A percentile compares a stretch with the other conserved stretches of the same genome.
Conservation (phyloP, 2,888 invertebrate genomes). For the Ctena decussata region DNA sequence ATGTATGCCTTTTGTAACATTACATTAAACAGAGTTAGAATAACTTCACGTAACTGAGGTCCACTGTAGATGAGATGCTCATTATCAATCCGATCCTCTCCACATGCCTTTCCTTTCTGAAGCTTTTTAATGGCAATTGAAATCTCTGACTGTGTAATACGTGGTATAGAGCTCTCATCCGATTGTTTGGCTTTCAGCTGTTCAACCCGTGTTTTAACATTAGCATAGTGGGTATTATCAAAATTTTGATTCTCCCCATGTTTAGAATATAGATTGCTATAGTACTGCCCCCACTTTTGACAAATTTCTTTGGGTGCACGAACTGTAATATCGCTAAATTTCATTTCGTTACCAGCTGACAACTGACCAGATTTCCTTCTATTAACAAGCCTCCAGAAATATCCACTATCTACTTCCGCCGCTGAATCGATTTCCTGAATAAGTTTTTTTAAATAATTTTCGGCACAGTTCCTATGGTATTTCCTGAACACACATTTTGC, state of each 20-base stretch:
- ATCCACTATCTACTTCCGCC: background rate
- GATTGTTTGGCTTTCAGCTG: background rate
- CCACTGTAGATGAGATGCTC: background rate
- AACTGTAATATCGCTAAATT: background rate
- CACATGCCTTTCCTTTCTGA: background rate
- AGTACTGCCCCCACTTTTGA: background rate
- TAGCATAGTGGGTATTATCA: background rate
- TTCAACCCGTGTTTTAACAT: background rate
- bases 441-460: background rate
- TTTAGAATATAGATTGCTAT: background rate
- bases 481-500: background rate
- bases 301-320: background rate
- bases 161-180: background rate
- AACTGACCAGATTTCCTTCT: background rate
- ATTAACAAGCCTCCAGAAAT: background rate
- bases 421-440: background rate
- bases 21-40: background rate
- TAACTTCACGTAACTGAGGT: background rate
- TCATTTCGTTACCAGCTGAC: background rate
- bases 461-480: background rate
- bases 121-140: too few relatives aligned
- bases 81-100: background rate
- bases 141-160: background rate
- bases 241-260: background rate
- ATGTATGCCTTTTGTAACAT: background rate